Evolutionary conservation across 2,797 vertebrate genomes (phyloP), one percentile per base, ranked within the genome.

Genomic region (Sylvilagus floridanus): DNA sequence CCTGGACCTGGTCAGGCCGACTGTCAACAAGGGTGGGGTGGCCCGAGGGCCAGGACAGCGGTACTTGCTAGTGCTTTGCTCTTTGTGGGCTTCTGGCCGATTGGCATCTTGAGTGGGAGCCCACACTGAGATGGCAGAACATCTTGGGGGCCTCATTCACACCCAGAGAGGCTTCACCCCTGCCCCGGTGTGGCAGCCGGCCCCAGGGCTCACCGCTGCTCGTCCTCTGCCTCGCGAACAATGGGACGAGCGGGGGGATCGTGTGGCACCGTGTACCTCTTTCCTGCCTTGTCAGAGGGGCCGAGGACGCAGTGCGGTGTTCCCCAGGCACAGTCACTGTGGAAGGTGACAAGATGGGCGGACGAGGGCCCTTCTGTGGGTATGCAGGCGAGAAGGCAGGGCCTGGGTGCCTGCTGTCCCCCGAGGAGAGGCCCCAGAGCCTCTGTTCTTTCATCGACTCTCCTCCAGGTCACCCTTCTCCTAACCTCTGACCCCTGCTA

Each of bases 51-150:
- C 81, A 62, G 89, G 77, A 50, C 60, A 71, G 93, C 84, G 50
- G 85, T 42, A 16, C 72, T 62, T 26, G 12, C 32, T 32, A 72
- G 78, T n/a, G 90, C 95, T 96, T 92, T 94, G 92, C 93, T 96
- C 85, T 54, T 50, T 30, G 54, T 13, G 85, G 89, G 78, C 84
- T 90, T 88, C 83, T 92, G 88, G 84, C 69, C 3, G 35, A 60
- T 7, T 6, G 84, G 32, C 83, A 37, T 77, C 92, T 90, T 81
- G 57, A 81, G 92, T 78, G 26, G 32, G 62, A 93, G 85, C 71
- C 84, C 82, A 91, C 4, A 82, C 42, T 28, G 37, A 63, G 82
- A 84, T 73, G 79, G 75, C 22, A 24, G 4, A 69, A 72, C 77
- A 50, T 65, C 60, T 63, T 2, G 3, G 81, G 54, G 66, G 82